phyloP scores from a whole-genome alignment of 2,888 invertebrate species.

The Sinodicranocentrus sp. region DNA sequence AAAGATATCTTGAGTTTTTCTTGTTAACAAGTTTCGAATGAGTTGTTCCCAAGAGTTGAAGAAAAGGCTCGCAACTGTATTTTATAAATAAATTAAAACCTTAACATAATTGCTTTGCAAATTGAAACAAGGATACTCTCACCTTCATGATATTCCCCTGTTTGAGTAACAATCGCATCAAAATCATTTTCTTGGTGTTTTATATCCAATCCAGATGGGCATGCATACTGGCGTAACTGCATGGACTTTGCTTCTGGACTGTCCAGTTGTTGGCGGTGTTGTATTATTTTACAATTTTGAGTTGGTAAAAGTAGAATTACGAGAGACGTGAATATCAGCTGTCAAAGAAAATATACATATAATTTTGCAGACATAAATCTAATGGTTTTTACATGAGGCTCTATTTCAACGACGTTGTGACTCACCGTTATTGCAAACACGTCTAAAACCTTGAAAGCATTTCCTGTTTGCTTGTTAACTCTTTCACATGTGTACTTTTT shows the following conservation, averaged over 20 bases:
- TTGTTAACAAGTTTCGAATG: slow-evolving; percentile 78
- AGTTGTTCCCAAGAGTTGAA: slow-evolving; percentile 78
- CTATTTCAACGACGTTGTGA: neutral
- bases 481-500: slow-evolving; percentile 8
- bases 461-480: slow-evolving; percentile 11
- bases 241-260: neutral
- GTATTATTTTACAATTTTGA: neutral
- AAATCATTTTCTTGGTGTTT: neutral
- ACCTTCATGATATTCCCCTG: slow-evolving; percentile 26
- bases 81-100: slow-evolving; percentile 4
- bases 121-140: neutral
- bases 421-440: neutral
- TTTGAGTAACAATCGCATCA: neutral
- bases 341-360: neutral
- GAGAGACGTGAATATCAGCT: neutral
- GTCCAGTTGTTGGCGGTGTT: neutral
- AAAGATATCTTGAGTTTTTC: slow-evolving; percentile 78
- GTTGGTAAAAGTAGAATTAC: slow-evolving; percentile 13
- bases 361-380: neutral
- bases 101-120: neutral
- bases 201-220: neutral
- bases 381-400: too few species aligned
- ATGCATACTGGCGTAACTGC: neutral
- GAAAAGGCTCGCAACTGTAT: slow-evolving; percentile 71
- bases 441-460: neutral